A percentile compares a stretch with the other conserved stretches of the same genome.
Conservation (phyloP, 2,113 vertebrate genomes). For the Urocynchramus pylzowi region DNA sequence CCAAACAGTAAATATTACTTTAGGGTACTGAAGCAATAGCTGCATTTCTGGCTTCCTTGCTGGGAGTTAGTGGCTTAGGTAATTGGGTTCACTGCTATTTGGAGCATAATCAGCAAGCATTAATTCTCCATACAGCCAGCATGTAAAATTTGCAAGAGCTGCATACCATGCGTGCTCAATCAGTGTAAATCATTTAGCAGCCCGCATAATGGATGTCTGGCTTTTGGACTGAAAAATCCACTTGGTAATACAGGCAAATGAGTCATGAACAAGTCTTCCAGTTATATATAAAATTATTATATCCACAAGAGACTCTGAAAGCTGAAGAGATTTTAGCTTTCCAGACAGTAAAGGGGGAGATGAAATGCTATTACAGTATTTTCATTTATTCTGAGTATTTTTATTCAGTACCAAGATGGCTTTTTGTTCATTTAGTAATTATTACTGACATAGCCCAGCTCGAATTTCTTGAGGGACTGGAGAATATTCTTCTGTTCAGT, state of each 20-base stretch:
- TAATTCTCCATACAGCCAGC: slow-evolving; percentile 2
- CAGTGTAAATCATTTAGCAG: slow-evolving; percentile 44
- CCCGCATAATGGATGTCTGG: slow-evolving; percentile 6
- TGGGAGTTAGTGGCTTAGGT: slow-evolving; percentile 18
- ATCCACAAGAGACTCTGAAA: slow-evolving; percentile 10
- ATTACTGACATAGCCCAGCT: neutral
- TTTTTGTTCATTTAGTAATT: neutral
- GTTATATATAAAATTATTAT: neutral
- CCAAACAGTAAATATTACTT: neutral
- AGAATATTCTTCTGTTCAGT: neutral
- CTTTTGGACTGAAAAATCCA: slow-evolving; percentile 18
- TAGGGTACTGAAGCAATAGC: neutral
- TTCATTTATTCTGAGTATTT: neutral
- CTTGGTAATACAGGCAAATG: slow-evolving; percentile 20
- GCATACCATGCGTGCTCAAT: neutral
- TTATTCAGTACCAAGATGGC: neutral
- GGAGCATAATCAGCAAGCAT: slow-evolving; percentile 38
- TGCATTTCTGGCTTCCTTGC: slow-evolving; percentile 8
- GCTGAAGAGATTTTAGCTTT: neutral
- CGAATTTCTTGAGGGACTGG: neutral
- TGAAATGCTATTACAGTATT: neutral
- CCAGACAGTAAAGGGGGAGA: neutral
- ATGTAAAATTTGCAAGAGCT: slow-evolving; percentile 50
- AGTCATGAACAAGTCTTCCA: slow-evolving; percentile 32
- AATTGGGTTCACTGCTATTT: slow-evolving; percentile 37